Base-by-base conservation (phyloP, 1,140 invertebrate genomes). In the Archivesica marissinica region DNA sequence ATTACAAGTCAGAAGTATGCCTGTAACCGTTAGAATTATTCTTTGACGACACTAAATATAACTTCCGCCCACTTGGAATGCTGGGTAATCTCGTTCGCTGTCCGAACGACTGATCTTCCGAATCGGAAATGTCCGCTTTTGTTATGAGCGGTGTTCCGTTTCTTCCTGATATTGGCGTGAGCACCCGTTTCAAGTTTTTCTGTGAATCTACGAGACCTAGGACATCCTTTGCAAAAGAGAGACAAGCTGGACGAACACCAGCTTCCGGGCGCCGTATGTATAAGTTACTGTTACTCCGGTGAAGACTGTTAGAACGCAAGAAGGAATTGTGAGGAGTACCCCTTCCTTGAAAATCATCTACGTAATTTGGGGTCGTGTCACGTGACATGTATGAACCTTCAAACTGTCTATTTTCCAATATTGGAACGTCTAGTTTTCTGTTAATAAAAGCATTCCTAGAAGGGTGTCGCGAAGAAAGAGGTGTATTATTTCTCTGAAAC, bases 321-420 rank as follows among this genome's bases (percentile, higher is more conserved):
- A 85, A 11, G 6, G 47, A 2, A 23, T 52, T 17, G 20, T 66
- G 17, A 0, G 74, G 74, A 7, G 82, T 66, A 25, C 38, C 47
- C 33, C 74, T 47, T 23, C 47, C 72, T 0, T 1, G n/a, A 41
- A 54, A 78, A 25, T 85, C 82, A 38, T 85, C 72, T 1, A 30
- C 47, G 56, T 68, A 77, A 52, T 77, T 77, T 17, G 80, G 80
- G 0, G 80, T 83, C 6, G 68, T 83, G 70, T 83, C 80, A 75
- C 80, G 68, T 61, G 80, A 83, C 80, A 83, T 83, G 56, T 83
- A 83, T 50, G 80, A 61, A 2, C 80, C 80, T 56, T 83, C 80
- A 44, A 83, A 61, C 23, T 70, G 72, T 33, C 54, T 66, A 44
- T 85, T 66, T 66, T 85, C 82, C 54, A 54, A 28, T 28, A 85